Base-by-base conservation (phyloP, 2,888 invertebrate species). In the Hartigia nigra region DNA sequence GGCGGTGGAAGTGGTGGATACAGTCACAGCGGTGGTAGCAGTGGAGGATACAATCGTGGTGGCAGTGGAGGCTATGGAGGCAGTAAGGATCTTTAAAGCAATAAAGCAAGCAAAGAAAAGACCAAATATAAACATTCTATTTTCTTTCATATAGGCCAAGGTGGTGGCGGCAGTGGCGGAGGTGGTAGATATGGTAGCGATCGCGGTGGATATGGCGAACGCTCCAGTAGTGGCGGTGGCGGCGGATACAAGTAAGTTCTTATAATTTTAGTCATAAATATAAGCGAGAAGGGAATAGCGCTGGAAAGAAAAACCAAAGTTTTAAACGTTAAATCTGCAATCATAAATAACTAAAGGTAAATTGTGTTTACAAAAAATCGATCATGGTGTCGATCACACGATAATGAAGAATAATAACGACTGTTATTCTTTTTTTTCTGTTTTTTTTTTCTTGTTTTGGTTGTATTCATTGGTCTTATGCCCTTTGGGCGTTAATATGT, bases 341-440 rank as follows among this genome's bases (percentile, higher is more conserved):
- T 75, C 12, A 32, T 36, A 75, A 75, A 37, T 31, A 36, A 31
- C 14, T n/a, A 2, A 34, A 34, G 75, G 37, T 34, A 75, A 34
- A 37, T 36, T 31, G 36, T 75, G 31, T 36, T 36, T 23, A 12
- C 5, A 31, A 70, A 31, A 37, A 75, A 34, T 37, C 75, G 35
- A n/a, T 35, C 34, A 23, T 55, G 80, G 77, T 69, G 76, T 78
- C 31, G 79, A 79, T n/a, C n/a, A 31, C 74, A 80, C 14, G 76
- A 81, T 76, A 81, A 81, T 74, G 69, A 74, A 35, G 76, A 78
- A 31, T 74, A 80, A 88, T 92, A 93, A 78, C 93, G 93, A 90
- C 94, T 92, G 92, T 94, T 94, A 94, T 94, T 91, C 94, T 94
- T 92, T 81, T 75, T 75, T 76, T 79, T 78, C n/a, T n/a, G n/a